Conservation (phyloP, 2,797 vertebrate genomes). For the Fundulus diaphanus region DNA sequence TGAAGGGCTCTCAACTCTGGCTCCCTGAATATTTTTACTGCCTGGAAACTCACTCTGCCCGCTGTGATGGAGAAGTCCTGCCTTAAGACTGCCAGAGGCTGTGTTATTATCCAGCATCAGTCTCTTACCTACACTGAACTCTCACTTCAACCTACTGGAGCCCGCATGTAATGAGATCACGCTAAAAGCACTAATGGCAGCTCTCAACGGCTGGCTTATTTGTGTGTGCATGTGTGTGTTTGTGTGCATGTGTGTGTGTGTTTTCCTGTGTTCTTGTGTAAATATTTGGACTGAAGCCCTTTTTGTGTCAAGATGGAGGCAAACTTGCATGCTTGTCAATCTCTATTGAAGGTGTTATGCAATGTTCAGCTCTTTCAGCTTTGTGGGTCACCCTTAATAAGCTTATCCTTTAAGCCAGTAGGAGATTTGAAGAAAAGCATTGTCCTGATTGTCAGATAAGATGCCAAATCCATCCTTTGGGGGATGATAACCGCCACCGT, state of each 20-base stretch:
- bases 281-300: slow-evolving; percentile 44
- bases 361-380: slow-evolving; percentile 64
- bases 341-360: slow-evolving; percentile 61
- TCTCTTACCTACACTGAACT: slow-evolving; percentile 43
- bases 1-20: slow-evolving; percentile 37
- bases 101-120: slow-evolving; percentile 36
- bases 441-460: slow-evolving; percentile 77
- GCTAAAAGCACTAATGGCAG: slow-evolving; percentile 34
- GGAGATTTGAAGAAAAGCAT: slow-evolving; percentile 66
- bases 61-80: slow-evolving; percentile 29
- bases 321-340: slow-evolving; percentile 49
- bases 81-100: slow-evolving; percentile 41
- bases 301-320: slow-evolving; percentile 24
- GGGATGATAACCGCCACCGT: slow-evolving; percentile 63
- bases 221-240: not conserved
- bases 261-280: slow-evolving; percentile 9
- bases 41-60: slow-evolving; percentile 24
- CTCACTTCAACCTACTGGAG: slow-evolving; percentile 32
- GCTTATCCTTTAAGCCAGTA: slow-evolving; percentile 77
- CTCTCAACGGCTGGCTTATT: slow-evolving; percentile 13
- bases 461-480: slow-evolving; percentile 64
- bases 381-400: slow-evolving; percentile 69
- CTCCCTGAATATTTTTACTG: slow-evolving; percentile 33
- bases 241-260: not conserved
- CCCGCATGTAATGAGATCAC: slow-evolving; percentile 53